Evolutionary conservation across 2,797 vertebrate species (phyloP), one percentile per base, ranked within the genome.

Genomic region (Gymnoscopelus braueri): DNA sequence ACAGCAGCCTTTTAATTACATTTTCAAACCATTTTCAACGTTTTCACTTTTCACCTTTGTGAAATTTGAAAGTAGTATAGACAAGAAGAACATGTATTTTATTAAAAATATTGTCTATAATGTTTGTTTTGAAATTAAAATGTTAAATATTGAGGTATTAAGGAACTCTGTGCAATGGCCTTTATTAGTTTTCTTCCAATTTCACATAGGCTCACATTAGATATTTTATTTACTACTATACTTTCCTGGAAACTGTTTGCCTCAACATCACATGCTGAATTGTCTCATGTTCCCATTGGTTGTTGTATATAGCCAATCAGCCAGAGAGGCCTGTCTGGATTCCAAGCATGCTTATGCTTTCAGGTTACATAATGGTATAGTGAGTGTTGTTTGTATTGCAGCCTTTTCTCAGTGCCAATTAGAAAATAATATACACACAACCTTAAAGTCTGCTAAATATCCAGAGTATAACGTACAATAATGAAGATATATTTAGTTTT

Each of bases 221-320:
- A 9, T 44, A 44, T 10, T 9, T 44, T 44, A 10, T 44, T 10
- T 44, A 44, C 39, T 44, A 44, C 39, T 44, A 6, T 35, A 44
- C 39, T 44, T 35, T 80, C 63, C 68, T 58, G n/a, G 69, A 78
- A 54, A 12, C 19, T 8, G 35, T 14, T 15, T 29, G 24, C 10
- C 57, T 23, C 19, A 2, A 9, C 26, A 44, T 54, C 51, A 55
- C 50, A 61, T 61, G 29, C 13, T 57, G 29, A 15, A 12, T 29
- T 12, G 9, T 48, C 24, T 61, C 19, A 0, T 71, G 35, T 79
- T 75, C 66, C 71, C 63, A 83, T 90, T 91, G 89, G 89, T 19
- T 75, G 11, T 9, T 56, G 55, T 3, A n/a, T 47, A 6, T 35
- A 48, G 53, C 88, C 90, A 87, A 85, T 86, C 71, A 77, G 79